Conservation (phyloP, 2,888 invertebrate species). For the Eupsilia transversa region DNA sequence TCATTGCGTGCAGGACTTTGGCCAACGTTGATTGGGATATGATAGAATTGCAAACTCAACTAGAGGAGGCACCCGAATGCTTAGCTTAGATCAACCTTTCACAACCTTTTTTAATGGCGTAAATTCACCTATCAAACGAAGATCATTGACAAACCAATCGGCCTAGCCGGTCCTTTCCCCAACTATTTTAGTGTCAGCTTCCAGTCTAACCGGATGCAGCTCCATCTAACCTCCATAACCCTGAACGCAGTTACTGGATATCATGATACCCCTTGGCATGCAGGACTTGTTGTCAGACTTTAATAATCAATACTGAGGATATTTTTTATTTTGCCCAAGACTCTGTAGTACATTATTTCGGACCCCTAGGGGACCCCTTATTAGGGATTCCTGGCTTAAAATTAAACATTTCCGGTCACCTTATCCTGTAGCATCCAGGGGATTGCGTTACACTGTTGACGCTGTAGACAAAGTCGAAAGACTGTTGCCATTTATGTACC, state of each 20-base stretch:
- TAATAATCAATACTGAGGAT: neutral
- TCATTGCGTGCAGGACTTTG: constrained; percentile 27
- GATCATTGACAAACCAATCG: neutral
- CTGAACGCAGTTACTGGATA: too few species aligned
- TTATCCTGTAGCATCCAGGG: too few species aligned
- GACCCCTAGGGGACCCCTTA: too few species aligned
- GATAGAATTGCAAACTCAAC: constrained; percentile 24
- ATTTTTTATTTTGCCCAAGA: neutral
- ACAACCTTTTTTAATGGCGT: too few species aligned
- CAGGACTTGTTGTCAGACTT: too few species aligned
- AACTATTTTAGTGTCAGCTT: too few species aligned
- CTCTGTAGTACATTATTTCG: neutral
- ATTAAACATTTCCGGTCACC: neutral
- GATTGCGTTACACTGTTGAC: neutral
- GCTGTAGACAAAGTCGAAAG: neutral
- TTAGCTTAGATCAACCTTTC: neutral
- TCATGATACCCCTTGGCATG: too few species aligned
- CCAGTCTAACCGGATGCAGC: too few species aligned
- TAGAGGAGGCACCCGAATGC: constrained; percentile 8
- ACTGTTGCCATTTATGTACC: neutral
- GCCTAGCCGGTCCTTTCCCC: too few species aligned
- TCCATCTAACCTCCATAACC: too few species aligned
- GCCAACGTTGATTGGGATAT: constrained; percentile 12
- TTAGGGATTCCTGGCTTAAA: too few species aligned
- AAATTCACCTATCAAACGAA: neutral